These are phyloP conservation scores for Dilophus febrilis DNA, from an alignment of 2,888 invertebrate genomes.

Conservation along the genomic window DNA sequence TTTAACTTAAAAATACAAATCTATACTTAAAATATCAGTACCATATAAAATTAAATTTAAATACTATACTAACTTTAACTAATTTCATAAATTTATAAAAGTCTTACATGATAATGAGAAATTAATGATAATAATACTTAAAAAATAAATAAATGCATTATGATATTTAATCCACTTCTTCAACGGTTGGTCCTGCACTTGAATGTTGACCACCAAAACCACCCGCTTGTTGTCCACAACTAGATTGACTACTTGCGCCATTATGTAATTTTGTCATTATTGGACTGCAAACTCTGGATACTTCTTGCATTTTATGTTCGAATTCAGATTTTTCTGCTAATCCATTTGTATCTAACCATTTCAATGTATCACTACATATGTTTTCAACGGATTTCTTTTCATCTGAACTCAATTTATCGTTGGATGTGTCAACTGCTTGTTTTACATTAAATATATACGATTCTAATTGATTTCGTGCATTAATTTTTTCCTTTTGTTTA, in stretches of 20 bases:
- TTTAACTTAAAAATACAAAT: no score
- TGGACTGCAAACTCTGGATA: slow-evolving; percentile 51
- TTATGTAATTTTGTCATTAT: slow-evolving; percentile 61
- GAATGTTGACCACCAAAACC: slow-evolving; percentile 31
- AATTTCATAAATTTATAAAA: no score
- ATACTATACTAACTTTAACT: no score
- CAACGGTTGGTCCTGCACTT: slow-evolving; percentile 37
- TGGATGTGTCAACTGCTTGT: slow-evolving; percentile 48
- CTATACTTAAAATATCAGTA: no score
- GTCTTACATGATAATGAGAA: no score
- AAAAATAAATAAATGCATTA: no score
- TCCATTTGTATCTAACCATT: slow-evolving; percentile 61
- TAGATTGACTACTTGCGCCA: slow-evolving; percentile 20
- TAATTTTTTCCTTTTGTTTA: slow-evolving; percentile 43
- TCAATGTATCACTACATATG: slow-evolving; percentile 42
- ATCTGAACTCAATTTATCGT: slow-evolving; percentile 39
- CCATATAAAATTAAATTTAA: no score
- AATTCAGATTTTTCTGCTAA: slow-evolving; percentile 62
- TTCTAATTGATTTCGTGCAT: slow-evolving; percentile 50
- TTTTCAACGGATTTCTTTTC: slow-evolving; percentile 46
- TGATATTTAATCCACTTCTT: slow-evolving; percentile 32
- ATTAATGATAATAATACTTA: no score
- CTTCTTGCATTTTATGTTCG: slow-evolving; percentile 49
- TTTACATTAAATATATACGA: slow-evolving; percentile 50
- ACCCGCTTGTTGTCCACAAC: slow-evolving; percentile 17